Percentiles rank a stretch among this genome's conserved stretches.
phyloP scores from a whole-genome alignment of 2,888 invertebrate genomes.

The Acholoe squamosa region DNA sequence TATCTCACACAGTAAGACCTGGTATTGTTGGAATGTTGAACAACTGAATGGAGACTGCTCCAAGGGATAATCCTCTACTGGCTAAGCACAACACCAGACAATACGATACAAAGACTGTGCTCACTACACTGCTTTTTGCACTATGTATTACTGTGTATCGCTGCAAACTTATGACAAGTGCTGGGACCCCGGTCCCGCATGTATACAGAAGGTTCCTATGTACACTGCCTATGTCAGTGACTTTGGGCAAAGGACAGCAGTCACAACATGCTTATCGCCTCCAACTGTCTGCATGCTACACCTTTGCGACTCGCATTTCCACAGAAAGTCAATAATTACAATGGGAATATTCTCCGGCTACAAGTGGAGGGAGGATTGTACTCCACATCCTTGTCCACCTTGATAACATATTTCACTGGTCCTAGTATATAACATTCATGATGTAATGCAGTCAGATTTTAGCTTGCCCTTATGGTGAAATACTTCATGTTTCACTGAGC shows the following conservation, averaged over 20 bases:
- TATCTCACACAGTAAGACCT: too few species aligned
- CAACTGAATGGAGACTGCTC: not conserved
- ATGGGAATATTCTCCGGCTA: too few species aligned
- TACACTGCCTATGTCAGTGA: not conserved
- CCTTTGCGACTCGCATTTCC: too few species aligned
- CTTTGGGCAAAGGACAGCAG: too few species aligned
- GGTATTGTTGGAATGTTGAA: too few species aligned
- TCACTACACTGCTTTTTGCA: not conserved
- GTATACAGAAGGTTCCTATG: not conserved
- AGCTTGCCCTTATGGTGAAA: not conserved
- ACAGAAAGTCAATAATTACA: too few species aligned
- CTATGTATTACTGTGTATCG: not conserved
- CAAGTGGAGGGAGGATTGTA: too few species aligned
- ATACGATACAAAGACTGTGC: not conserved
- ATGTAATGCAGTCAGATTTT: not conserved
- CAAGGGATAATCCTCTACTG: not conserved
- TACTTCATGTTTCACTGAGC: not conserved
- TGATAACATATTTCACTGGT: too few species aligned
- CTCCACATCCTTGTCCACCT: too few species aligned
- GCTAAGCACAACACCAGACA: constrained; percentile 16
- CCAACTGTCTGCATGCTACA: too few species aligned
- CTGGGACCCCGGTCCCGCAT: not conserved
- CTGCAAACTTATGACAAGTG: not conserved
- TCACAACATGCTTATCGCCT: too few species aligned
- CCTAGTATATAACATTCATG: too few species aligned